Conservation (phyloP, 2,888 invertebrate genomes). For the Drosophila aldrichi region DNA sequence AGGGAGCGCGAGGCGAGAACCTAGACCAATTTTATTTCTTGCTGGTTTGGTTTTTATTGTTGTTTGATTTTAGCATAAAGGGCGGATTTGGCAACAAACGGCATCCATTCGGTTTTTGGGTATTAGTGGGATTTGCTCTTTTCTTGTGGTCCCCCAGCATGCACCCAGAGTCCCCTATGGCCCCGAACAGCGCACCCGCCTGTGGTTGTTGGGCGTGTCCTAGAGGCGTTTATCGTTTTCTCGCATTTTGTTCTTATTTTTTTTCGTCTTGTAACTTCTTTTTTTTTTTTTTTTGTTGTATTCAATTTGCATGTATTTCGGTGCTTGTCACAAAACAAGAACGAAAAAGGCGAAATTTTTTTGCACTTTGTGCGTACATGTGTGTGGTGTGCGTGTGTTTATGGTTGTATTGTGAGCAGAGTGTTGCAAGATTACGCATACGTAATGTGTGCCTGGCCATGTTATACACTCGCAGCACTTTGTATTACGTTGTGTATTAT, state of each 20-base stretch:
- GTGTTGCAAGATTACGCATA: conserved; percentile 76
- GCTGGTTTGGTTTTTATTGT: conserved; percentile 69
- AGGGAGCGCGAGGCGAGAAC: neutral
- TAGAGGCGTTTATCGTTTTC: conserved; percentile 72
- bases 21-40: conserved; percentile 57
- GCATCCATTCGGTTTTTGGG: conserved; percentile 69
- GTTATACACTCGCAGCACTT: conserved; percentile 50
- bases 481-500: conserved; percentile 69
- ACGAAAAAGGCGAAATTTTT: conserved; percentile 37
- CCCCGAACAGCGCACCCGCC: conserved; percentile 1
- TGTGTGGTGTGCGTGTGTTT: conserved; percentile 30
- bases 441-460: conserved; percentile 61
- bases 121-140: conserved; percentile 70
- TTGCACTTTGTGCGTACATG: conserved; percentile 51
- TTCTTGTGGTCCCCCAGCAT: conserved; percentile 19
- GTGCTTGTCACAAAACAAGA: conserved; percentile 49
- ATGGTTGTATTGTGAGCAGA: conserved; percentile 32
- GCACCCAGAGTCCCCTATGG: neutral
- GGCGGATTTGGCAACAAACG: conserved; percentile 75
- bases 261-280: conserved; percentile 26
- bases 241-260: conserved; percentile 37
- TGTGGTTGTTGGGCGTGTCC: conserved; percentile 38
- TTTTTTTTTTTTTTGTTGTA: conserved; percentile 7
- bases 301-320: conserved; percentile 74
- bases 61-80: conserved; percentile 77